Percentiles rank a stretch among this genome's conserved stretches.
phyloP scores from a whole-genome alignment of 1,140 invertebrate genomes.

The Drosophila seguyi region DNA sequence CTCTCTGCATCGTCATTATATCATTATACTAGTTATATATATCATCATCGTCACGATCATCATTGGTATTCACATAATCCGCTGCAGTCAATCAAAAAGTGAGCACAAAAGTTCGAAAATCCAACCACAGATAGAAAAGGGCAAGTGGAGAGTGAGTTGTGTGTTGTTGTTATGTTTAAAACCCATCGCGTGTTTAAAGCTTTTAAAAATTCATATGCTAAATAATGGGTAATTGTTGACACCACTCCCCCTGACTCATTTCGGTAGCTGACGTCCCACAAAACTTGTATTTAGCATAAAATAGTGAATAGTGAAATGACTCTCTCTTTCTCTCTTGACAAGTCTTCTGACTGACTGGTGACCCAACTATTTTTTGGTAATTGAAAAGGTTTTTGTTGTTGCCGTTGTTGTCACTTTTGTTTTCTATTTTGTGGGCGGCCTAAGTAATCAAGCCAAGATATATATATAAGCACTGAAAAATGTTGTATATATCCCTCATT shows the following conservation, averaged over 20 bases:
- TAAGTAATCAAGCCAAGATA: conserved; percentile 71
- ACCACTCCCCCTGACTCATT: conserved; percentile 49
- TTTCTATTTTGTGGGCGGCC: conserved; percentile 65
- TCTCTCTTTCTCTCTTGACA: not conserved
- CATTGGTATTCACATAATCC: conserved; percentile 57
- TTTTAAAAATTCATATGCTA: conserved; percentile 55
- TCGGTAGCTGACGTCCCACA: conserved; percentile 54
- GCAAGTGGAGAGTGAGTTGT: not conserved
- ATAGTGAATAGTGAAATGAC: conserved; percentile 1
- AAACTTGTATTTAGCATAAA: conserved; percentile 43
- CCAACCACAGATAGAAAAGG: conserved; percentile 16
- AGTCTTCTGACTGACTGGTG: conserved; percentile 16
- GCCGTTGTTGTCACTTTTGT: conserved; percentile 49
- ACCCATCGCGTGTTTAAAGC: conserved; percentile 51
- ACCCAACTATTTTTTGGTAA: conserved; percentile 74
- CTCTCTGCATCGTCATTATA: no score
- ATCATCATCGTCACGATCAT: conserved; percentile 18
- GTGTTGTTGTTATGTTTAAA: not conserved
- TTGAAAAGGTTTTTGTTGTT: conserved; percentile 73
- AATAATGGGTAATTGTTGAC: conserved; percentile 39
- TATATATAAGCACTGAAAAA: conserved; percentile 15
- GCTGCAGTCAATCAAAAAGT: conserved; percentile 61
- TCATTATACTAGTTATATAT: no score
- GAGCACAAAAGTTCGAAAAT: conserved; percentile 40
- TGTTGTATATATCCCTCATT: conserved; percentile 6